These are phyloP conservation scores for Otolemur garnettii DNA, from an alignment of 2,113 vertebrate species.

Conservation along the genomic window DNA sequence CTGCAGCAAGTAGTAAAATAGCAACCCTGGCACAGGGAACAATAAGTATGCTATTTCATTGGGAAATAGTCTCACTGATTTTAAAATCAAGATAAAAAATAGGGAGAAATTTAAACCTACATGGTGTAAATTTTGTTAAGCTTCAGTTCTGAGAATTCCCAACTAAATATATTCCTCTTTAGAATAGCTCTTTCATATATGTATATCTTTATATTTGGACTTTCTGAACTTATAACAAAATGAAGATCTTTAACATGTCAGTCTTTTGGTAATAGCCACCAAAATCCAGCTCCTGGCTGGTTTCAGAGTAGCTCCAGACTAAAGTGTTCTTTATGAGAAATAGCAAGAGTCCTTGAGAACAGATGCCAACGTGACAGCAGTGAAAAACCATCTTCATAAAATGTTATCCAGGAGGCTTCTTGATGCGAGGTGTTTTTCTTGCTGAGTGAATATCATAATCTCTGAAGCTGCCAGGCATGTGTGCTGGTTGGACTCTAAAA, in stretches of 20 bases:
- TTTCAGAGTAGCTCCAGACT: not conserved
- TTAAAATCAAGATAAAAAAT: constrained; percentile 34
- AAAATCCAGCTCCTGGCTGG: not conserved
- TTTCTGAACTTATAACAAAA: constrained; percentile 19
- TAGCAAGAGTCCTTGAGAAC: constrained; percentile 33
- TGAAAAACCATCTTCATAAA: constrained; percentile 62
- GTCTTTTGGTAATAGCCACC: constrained; percentile 44
- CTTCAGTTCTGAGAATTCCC: constrained; percentile 75
- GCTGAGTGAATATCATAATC: constrained; percentile 47
- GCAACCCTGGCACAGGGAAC: not conserved
- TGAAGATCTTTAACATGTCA: not conserved
- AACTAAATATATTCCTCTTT: not conserved
- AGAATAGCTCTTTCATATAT: not conserved
- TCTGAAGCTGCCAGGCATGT: constrained; percentile 1
- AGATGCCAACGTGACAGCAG: not conserved
- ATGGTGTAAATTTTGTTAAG: constrained; percentile 37
- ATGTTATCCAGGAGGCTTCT: not conserved
- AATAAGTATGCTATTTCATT: not conserved
- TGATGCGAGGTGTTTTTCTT: not conserved
- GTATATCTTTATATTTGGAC: not conserved
- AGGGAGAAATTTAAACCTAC: constrained; percentile 22
- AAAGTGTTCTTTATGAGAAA: constrained; percentile 17
- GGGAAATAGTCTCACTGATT: constrained; percentile 53
- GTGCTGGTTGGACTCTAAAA: not conserved
- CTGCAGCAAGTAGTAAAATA: not conserved